These are phyloP conservation scores for Montipora capitata DNA, from an alignment of 92 coral and sea anemone species.

Conservation along the genomic window DNA sequence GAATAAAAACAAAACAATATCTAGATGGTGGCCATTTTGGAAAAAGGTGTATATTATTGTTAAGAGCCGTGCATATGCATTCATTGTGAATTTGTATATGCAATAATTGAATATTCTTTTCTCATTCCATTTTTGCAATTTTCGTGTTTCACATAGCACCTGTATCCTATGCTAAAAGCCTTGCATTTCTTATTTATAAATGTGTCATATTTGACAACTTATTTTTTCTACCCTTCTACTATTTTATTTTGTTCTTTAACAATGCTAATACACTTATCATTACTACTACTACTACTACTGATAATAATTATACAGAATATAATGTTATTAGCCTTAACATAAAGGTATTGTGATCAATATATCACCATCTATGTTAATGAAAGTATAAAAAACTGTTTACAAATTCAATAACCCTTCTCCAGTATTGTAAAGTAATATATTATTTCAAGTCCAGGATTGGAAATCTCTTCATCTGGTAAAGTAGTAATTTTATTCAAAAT, in stretches of 20 bases:
- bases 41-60: background rate
- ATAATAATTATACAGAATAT: background rate
- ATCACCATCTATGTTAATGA: background rate
- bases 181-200: conserved; percentile 41
- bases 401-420: background rate
- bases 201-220: background rate
- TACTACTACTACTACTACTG: no score
- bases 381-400: background rate
- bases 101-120: background rate
- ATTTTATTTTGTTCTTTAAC: background rate
- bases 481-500: background rate
- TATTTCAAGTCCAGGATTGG: background rate
- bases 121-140: background rate
- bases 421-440: background rate
- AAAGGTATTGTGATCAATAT: background rate
- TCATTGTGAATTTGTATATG: no score
- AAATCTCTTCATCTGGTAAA: background rate
- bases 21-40: no score
- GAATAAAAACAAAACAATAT: no score
- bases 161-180: conserved; percentile 22
- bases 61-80: no score
- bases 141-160: background rate
- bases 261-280: background rate
- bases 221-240: conserved; percentile 45
- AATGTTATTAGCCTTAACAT: background rate